Evolutionary conservation across 2,797 vertebrate genomes (phyloP).

Genomic region (Zenarchopterus dispar): DNA sequence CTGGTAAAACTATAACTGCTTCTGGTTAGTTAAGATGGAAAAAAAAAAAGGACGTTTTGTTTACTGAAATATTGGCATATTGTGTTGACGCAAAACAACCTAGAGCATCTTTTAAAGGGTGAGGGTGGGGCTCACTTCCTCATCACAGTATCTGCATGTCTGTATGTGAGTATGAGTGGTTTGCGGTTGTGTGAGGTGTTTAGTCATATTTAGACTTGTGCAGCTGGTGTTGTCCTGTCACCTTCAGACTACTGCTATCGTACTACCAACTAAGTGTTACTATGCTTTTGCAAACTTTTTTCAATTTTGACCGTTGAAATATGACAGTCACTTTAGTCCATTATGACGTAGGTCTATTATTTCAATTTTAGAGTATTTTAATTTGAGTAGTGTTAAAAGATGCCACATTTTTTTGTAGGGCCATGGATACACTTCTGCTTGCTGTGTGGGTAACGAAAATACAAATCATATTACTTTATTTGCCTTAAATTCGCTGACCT

Average conservation of each 20-base stretch:
- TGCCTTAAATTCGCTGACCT: background rate
- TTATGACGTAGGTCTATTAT: background rate
- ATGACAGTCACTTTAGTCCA: background rate
- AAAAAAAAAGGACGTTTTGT: conserved; percentile 8
- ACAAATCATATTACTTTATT: background rate
- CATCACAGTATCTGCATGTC: conserved; percentile 59
- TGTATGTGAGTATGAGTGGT: conserved; percentile 32
- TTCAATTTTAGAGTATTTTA: background rate
- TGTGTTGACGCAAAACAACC: conserved; percentile 25
- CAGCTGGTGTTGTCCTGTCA: conserved; percentile 37
- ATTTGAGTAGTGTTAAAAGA: background rate
- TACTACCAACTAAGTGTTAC: background rate
- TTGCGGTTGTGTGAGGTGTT: conserved; percentile 55
- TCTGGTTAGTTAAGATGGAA: conserved; percentile 23
- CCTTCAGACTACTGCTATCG: conserved; percentile 14
- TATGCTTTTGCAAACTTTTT: conserved; percentile 8
- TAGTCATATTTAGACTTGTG: conserved; percentile 33
- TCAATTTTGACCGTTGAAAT: conserved; percentile 1
- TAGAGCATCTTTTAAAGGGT: conserved; percentile 59
- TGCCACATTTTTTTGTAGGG: background rate
- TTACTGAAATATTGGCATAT: conserved; percentile 44
- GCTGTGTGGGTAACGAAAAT: background rate
- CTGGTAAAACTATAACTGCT: conserved; percentile 26
- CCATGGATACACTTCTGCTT: background rate
- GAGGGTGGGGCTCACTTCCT: conserved; percentile 74